Evolutionary conservation across 2,888 invertebrate species (phyloP), one percentile per base, ranked within the genome.

Genomic region (Sinotaia quadrata): DNA sequence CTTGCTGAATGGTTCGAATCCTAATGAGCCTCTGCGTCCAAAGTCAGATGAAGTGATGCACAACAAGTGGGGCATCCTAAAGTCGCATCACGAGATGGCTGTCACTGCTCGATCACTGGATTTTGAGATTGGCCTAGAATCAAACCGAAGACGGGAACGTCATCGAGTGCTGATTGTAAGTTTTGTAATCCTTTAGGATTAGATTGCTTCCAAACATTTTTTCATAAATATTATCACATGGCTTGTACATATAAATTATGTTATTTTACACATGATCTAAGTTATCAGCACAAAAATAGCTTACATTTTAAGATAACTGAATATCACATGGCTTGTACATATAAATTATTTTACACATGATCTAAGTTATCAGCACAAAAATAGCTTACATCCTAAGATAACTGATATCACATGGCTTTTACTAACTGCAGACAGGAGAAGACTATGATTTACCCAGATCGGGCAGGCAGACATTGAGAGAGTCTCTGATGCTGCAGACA

Each of bases 11-110:
- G 85, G 81, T 27, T 77, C 73, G 41, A 85, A 86, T 69, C 81
- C 85, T 15, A 86, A 87, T 70, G 84, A 85, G 29, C 85, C 86
- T 8, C 74, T 77, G 36, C 66, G 81, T 49, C 82, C 83, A 21
- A 76, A 77, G 57, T 78, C 84, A 15, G 63, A 54, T 62, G 51
- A 37, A 8, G 74, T 82, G 24, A 78, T 84, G 69, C 84, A 85
- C 74, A 83, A 85, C 74, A 79, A 82, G 61, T 87, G 83, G 80
- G 86, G 85, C 7, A 79, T 81, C 8, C 71, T 77, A 33, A 80
- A 79, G 66, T 74, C 70, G 63, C 51, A 61, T 1, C 75, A 71
- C 37, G 72, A 75, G 15, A 66, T 73, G 18, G 76, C 71, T 18
- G 37, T 68, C 4, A 51, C 79, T 7, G 71, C 78, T 8, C 76